Conservation (phyloP, 2,888 invertebrate genomes). For the Pterostichus niger region DNA sequence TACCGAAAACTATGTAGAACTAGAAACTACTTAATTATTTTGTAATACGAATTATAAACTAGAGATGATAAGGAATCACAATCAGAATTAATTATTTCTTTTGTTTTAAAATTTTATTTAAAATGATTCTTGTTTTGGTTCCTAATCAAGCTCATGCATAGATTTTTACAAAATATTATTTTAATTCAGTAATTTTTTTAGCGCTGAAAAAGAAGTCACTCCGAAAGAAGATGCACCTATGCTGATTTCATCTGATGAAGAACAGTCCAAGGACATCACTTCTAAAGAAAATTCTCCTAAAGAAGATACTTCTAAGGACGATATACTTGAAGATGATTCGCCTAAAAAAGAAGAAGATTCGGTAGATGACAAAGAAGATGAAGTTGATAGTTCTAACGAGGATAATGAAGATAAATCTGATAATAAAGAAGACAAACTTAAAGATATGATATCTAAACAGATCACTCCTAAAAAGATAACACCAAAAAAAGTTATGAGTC, state of each 20-base stretch:
- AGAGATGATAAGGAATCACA: conserved; percentile 48
- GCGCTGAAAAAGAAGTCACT: conserved; percentile 53
- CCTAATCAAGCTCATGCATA: conserved; percentile 21
- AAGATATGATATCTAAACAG: conserved; percentile 43
- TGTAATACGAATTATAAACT: conserved; percentile 14
- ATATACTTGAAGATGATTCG: conserved; percentile 5
- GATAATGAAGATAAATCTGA: conserved; percentile 63
- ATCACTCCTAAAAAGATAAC: conserved; percentile 60
- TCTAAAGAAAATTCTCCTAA: conserved; percentile 16
- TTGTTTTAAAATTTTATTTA: neutral
- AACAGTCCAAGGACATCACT: neutral
- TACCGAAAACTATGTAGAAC: conserved; percentile 21
- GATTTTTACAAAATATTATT: conserved; percentile 59
- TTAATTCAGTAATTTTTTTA: conserved; percentile 66
- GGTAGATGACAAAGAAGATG: conserved; percentile 9
- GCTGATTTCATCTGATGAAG: conserved; percentile 29
- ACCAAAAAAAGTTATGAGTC: conserved; percentile 73
- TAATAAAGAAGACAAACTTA: neutral
- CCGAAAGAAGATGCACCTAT: conserved; percentile 53
- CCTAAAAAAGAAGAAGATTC: conserved; percentile 6
- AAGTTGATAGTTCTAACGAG: conserved; percentile 12
- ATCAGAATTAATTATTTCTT: neutral
- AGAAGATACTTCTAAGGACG: conserved; percentile 25
- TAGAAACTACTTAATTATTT: conserved; percentile 14
- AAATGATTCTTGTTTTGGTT: conserved; percentile 52